These are phyloP conservation scores for Coendou prehensilis DNA, from an alignment of 2,797 vertebrate species.

Conservation along the genomic window DNA sequence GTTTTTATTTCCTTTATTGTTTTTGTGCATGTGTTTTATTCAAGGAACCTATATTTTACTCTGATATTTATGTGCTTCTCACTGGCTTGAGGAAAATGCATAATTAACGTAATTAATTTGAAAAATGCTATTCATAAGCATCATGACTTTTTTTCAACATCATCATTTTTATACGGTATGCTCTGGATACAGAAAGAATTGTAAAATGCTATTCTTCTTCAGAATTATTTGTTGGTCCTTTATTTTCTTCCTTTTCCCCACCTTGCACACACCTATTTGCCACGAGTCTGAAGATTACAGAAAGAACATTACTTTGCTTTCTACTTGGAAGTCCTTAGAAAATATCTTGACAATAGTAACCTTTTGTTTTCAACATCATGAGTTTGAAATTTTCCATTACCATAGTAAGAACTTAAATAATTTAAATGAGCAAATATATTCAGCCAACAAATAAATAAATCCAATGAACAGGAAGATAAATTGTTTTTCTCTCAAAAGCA, in stretches of 20 bases:
- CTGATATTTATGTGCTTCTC: constrained; percentile 48
- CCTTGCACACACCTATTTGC: background rate
- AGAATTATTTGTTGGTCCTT: background rate
- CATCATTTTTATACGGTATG: background rate
- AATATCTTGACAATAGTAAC: background rate
- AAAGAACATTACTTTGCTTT: background rate
- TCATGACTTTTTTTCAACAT: background rate
- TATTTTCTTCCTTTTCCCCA: background rate
- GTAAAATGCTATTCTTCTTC: background rate
- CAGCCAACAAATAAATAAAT: background rate
- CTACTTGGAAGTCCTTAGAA: background rate
- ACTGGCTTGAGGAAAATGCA: background rate
- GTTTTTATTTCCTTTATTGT: constrained; percentile 11
- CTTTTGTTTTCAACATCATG: background rate
- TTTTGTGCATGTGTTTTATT: background rate
- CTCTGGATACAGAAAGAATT: background rate
- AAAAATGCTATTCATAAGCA: constrained; percentile 13
- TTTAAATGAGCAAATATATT: constrained; percentile 23
- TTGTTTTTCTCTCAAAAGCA: background rate
- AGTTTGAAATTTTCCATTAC: background rate
- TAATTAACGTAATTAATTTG: background rate
- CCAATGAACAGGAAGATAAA: background rate
- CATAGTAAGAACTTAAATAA: background rate
- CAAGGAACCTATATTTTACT: background rate
- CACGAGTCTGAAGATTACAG: background rate